These are phyloP conservation scores for Oscheius myriophilus DNA, from an alignment of 2,888 invertebrate species.

Conservation along the genomic window DNA sequence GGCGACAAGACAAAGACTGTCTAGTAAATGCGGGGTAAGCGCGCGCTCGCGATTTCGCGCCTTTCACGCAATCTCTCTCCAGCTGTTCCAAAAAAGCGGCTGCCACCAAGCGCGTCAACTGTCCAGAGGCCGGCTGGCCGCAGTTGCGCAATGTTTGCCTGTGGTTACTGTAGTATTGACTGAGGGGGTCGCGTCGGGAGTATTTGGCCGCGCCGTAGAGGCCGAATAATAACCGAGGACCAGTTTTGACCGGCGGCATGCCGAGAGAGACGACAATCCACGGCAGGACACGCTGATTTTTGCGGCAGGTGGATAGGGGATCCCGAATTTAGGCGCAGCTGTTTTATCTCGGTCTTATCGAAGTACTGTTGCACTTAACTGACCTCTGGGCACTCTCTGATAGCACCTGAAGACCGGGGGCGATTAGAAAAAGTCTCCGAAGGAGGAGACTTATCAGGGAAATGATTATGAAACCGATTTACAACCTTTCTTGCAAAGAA, in stretches of 20 bases:
- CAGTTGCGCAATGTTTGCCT: constrained; percentile 30
- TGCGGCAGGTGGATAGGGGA: constrained; percentile 1
- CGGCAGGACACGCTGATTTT: constrained; percentile 30
- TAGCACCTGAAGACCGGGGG: constrained; percentile 23
- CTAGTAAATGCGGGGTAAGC: too few species aligned
- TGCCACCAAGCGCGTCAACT: constrained; percentile 21
- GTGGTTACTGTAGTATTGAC: constrained; percentile 33
- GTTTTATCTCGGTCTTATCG: constrained; percentile 5
- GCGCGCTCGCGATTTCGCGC: too few species aligned
- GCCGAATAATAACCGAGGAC: constrained; percentile 39
- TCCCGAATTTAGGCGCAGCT: constrained; percentile 7
- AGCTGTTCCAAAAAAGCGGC: too few species aligned
- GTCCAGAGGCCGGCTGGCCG: constrained; percentile 24
- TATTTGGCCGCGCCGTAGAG: constrained; percentile 26
- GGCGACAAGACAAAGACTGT: too few species aligned
- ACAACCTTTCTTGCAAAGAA: too few species aligned
- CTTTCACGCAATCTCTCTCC: too few species aligned
- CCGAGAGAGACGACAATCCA: constrained; percentile 28
- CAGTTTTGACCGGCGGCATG: constrained; percentile 49
- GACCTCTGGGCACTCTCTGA: constrained; percentile 15
- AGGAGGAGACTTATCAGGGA: too few species aligned
- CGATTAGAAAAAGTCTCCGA: constrained; percentile 11
- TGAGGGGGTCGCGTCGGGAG: constrained; percentile 33
- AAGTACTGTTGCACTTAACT: constrained; percentile 20
- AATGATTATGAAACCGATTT: too few species aligned